Evolutionary conservation across 2,797 vertebrate species (phyloP), one percentile per base, ranked within the genome.

Genomic region (Heliangelus exortis): DNA sequence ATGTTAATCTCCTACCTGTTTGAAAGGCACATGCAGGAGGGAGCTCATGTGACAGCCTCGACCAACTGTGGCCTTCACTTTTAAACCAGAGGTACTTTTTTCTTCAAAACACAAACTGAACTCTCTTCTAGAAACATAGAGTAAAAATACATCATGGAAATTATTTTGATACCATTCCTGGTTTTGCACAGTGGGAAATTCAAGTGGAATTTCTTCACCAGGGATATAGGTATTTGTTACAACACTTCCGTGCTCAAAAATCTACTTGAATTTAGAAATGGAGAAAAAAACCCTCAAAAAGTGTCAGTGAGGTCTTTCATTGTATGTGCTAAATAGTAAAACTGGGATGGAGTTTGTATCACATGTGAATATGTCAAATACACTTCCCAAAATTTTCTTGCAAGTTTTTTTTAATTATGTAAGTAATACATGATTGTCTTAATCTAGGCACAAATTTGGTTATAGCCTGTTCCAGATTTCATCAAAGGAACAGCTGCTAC

Each of bases 31-130:
- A 16, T 26, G 45, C 81, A 69, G 68, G 65, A 90, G 65, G 43
- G 47, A 3, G 2, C 54, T 89, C 7, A 4, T 6, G 34, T 31
- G 55, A 57, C 76, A 84, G 80, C 57, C 41, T 25, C 8, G 3
- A 92, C 74, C 94, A 83, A 2, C 88, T 36, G 80, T 71, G 94
- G 93, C 95, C 88, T 93, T 96, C 74, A 13, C 66, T 90, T 41
- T 48, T 68, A 71, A 71, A 53, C 45, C 39, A 31, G 71, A 90
- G 50, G 34, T 51, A 50, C 28, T 55, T 43, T 26, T 57, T 50
- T 62, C 63, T 75, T 31, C 33, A 66, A 73, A 84, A 71, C 51
- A 50, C 33, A 63, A 47, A 48, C 41, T 34, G 31, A 31, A 23
- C 13, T 41, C 31, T 39, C 63, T 79, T 69, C 5, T 39, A 25